Conservation (phyloP, 2,888 invertebrate genomes). For the Apamea anceps region DNA sequence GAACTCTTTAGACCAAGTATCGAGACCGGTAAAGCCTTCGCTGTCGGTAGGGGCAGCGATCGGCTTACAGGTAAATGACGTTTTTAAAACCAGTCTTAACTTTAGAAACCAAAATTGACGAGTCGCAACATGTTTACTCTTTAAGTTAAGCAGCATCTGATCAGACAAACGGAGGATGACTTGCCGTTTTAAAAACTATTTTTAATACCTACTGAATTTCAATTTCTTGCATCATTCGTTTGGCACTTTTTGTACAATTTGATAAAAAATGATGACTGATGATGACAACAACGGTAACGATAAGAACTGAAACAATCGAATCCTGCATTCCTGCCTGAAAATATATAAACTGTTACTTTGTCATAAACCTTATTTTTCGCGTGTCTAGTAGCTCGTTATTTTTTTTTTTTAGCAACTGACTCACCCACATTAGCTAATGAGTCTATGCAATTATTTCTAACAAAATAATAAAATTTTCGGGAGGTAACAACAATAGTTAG, state of each 20-base stretch:
- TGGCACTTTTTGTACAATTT: slow-evolving; percentile 15
- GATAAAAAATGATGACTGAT: slow-evolving; percentile 5
- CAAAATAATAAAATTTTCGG: neutral
- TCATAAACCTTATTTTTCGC: slow-evolving; percentile 13
- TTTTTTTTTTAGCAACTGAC: slow-evolving; percentile 14
- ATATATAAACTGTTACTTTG: neutral
- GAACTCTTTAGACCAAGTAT: neutral
- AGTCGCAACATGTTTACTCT: slow-evolving; percentile 19
- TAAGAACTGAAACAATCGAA: slow-evolving; percentile 3
- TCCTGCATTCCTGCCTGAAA: neutral
- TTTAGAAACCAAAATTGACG: neutral
- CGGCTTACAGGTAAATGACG: neutral
- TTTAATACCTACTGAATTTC: slow-evolving; percentile 35
- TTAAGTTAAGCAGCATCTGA: neutral
- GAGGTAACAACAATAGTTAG: neutral
- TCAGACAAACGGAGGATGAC: slow-evolving; percentile 19
- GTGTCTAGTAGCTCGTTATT: slow-evolving; percentile 5
- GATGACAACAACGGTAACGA: neutral
- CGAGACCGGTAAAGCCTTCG: neutral
- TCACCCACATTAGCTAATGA: slow-evolving; percentile 25
- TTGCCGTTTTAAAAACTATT: slow-evolving; percentile 14
- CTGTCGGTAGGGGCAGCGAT: neutral
- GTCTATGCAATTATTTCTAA: neutral
- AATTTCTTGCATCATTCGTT: slow-evolving; percentile 39
- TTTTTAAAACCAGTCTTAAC: neutral